phyloP scores from a whole-genome alignment of 2,113 vertebrate species.

The Axis porcinus region DNA sequence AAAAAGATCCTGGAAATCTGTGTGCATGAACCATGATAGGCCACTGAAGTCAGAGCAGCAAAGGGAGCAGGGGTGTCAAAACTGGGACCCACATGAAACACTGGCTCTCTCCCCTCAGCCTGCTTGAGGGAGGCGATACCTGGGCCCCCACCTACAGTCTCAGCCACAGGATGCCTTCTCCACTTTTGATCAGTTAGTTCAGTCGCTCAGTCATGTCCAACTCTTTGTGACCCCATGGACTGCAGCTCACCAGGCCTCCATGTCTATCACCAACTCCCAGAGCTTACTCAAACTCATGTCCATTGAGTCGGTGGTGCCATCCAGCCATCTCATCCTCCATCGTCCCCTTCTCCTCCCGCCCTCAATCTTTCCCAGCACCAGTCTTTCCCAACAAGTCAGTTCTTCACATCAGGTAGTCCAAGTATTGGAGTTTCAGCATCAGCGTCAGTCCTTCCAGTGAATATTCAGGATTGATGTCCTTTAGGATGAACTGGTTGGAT shows the following conservation, averaged over 20 bases:
- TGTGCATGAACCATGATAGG: background rate
- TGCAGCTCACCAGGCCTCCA: background rate
- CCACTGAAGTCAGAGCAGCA: accelerated
- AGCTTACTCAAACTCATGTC: background rate
- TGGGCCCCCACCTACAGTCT: background rate
- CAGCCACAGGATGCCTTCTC: background rate
- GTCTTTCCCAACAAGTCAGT: background rate
- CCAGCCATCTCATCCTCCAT: background rate
- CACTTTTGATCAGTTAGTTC: background rate
- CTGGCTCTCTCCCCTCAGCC: too few relatives aligned
- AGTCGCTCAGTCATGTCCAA: accelerated
- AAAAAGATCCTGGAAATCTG: constrained; percentile 1
- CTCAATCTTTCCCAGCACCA: background rate
- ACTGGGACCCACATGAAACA: accelerated
- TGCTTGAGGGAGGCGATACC: background rate
- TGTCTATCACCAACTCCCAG: background rate
- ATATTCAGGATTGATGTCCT: background rate
- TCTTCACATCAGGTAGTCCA: background rate
- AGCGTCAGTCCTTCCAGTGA: background rate
- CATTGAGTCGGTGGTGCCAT: background rate
- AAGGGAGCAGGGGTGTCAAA: accelerated
- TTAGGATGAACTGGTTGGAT: background rate
- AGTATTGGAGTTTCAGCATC: background rate
- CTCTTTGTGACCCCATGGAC: background rate
- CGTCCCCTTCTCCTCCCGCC: background rate